These are phyloP conservation scores for Amazona guildingii DNA, from an alignment of 2,113 vertebrate genomes.

Conservation along the genomic window DNA sequence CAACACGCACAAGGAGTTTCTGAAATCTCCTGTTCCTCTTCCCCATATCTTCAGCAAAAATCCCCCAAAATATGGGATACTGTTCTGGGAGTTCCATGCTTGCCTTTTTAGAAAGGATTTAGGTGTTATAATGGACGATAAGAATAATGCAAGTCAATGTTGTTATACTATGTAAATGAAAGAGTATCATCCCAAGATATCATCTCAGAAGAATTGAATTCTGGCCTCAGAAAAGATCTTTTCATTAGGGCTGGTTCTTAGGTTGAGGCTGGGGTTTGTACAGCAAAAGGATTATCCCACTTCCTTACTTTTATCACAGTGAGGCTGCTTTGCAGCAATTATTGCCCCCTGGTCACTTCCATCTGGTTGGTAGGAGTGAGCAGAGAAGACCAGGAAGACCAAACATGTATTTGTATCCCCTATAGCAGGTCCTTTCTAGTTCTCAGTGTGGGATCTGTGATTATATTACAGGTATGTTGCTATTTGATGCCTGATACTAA, in stretches of 20 bases:
- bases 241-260: background rate
- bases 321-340: background rate
- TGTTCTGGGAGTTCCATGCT: background rate
- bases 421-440: background rate
- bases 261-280: background rate
- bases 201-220: background rate
- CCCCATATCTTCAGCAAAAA: background rate
- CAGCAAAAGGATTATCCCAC: background rate
- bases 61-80: background rate
- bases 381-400: background rate
- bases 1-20: background rate
- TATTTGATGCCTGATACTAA: background rate
- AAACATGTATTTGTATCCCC: rapidly evolving
- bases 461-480: background rate
- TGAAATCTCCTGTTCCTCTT: background rate
- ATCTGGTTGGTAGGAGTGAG: background rate
- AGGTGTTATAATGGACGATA: background rate
- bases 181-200: background rate
- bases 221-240: background rate
- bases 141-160: background rate
- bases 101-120: background rate
- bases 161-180: background rate
- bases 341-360: background rate
- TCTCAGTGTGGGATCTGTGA: background rate
- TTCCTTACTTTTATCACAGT: background rate